Conservation (phyloP, 2,888 invertebrate genomes). For the Ditula angustiorana region DNA sequence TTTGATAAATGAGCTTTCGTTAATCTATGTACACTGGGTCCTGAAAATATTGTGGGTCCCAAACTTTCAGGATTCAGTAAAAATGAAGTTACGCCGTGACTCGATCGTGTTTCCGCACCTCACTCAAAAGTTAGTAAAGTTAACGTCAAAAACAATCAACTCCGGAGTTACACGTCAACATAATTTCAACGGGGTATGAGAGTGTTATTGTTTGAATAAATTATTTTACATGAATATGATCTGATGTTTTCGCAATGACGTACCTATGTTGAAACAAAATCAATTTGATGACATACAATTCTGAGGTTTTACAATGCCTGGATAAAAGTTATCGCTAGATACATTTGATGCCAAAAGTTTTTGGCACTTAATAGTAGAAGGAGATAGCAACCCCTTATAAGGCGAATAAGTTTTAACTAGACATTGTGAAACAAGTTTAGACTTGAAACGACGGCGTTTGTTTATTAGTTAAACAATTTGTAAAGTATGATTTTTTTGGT, state of each 20-base stretch:
- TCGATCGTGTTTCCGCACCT: slow-evolving; percentile 3
- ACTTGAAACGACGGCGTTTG: no score
- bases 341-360: no score
- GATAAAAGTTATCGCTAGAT: no score
- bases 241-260: not conserved
- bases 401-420: no score
- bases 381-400: no score
- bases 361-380: no score
- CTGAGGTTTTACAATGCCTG: no score
- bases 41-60: slow-evolving; percentile 2
- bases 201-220: not conserved
- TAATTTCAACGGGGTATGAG: not conserved
- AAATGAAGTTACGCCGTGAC: slow-evolving; percentile 13
- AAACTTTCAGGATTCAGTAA: slow-evolving; percentile 9
- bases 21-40: not conserved
- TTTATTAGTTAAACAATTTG: no score
- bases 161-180: slow-evolving; percentile 1
- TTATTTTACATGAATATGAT: not conserved
- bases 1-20: not conserved
- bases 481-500: no score
- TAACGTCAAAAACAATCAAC: slow-evolving; percentile 34
- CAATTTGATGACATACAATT: no score
- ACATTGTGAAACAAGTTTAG: no score
- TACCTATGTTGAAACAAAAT: not conserved
- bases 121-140: slow-evolving; percentile 17